phyloP scores from a whole-genome alignment of 2,113 vertebrate species.

The Leiothrix lutea region DNA sequence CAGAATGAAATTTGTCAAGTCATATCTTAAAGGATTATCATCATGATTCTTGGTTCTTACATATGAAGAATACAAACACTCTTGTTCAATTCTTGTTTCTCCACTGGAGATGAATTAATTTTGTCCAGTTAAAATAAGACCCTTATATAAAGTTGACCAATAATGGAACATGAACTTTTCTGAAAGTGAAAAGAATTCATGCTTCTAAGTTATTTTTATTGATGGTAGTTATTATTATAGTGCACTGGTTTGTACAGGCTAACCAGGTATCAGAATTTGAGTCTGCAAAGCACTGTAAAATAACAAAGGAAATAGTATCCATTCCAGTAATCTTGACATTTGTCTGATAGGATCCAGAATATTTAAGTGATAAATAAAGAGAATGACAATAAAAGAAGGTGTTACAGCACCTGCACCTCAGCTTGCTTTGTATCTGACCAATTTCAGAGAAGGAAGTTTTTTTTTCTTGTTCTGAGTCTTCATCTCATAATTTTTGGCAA shows the following conservation, averaged over 20 bases:
- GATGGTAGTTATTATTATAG: background rate
- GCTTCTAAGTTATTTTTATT: background rate
- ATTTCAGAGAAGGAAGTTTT: background rate
- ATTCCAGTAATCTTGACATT: background rate
- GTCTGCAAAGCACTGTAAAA: background rate
- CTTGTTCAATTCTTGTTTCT: background rate
- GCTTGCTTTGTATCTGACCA: background rate
- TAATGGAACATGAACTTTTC: background rate
- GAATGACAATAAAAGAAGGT: background rate
- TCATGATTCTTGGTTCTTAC: background rate
- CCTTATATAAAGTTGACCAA: background rate
- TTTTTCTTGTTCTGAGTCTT: constrained; percentile 9
- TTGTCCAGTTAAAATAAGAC: background rate
- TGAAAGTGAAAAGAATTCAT: background rate
- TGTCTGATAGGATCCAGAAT: background rate
- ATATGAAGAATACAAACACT: background rate
- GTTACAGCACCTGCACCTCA: background rate
- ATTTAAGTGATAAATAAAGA: background rate
- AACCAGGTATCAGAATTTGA: background rate
- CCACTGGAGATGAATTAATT: background rate
- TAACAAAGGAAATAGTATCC: background rate
- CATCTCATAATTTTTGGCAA: constrained; percentile 32
- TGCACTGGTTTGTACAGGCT: background rate
- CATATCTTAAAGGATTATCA: background rate
- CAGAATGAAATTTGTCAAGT: background rate